Base-by-base conservation (phyloP, 2,797 vertebrate species). In the Ctenopoma kingsleyae region DNA sequence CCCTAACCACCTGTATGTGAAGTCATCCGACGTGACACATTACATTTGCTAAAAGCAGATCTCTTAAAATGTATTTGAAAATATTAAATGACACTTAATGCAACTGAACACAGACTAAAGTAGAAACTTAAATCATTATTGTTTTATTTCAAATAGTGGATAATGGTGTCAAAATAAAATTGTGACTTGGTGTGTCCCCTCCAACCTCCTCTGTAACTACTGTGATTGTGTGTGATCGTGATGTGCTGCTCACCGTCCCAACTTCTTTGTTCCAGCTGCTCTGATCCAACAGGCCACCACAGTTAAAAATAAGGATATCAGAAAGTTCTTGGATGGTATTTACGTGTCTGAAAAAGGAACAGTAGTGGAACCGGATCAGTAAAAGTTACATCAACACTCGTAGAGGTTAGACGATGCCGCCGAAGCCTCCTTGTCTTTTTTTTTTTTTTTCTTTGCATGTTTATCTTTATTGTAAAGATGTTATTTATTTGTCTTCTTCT, bases 231-330 rank as follows among this genome's bases (percentile, higher is more conserved):
- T 40, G 38, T 35, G 35, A 11, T 35, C 27, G 48, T 74, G 64
- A 44, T 47, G 30, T 78, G 72, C 16, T 80, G 27, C 76, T 93
- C 25, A 90, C 72, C 58, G 50, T 61, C 82, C 55, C 23, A 64
- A 71, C 78, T 19, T 84, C 64, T 92, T 41, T 89, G 43, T 94
- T 95, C 43, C 84, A 99, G 98, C 98, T 81, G 97, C 98, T 90
- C 95, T 99, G 88, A 99, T 99, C 92, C 98, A 99, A 91, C 98
- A 99, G 91, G 97, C 98, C 70, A 99, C 98, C 69, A 98, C 98
- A 76, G 98, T 99, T 71, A 99, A 99, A 96, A 99, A 99, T 85
- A 99, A 99, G 93, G 98, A 99, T 95, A 99, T 99, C 95, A 94
- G 98, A 85, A 99, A 99, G 81, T 99, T 99, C 94, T 96, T 99